Evolutionary conservation across 1,140 invertebrate genomes (phyloP).

Genomic region (Maconellicoccus hirsutus): DNA sequence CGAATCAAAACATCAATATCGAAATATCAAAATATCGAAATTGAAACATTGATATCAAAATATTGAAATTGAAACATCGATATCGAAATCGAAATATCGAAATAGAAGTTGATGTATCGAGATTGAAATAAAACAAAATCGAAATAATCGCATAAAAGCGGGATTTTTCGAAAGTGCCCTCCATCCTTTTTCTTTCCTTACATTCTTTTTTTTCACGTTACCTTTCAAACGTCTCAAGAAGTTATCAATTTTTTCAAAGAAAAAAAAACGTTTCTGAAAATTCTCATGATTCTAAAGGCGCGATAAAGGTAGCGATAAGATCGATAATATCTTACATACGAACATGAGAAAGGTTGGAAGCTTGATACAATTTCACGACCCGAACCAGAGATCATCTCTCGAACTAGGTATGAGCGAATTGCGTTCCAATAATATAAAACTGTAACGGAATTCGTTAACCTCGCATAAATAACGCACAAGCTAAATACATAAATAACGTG

Average conservation of each 20-base stretch:
- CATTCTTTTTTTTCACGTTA: too few species aligned
- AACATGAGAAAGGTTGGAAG: neutral
- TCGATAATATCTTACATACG: neutral
- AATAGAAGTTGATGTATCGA: too few species aligned
- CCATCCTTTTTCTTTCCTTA: too few species aligned
- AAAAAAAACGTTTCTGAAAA: neutral
- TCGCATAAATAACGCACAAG: neutral
- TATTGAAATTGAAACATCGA: too few species aligned
- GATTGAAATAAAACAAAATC: too few species aligned
- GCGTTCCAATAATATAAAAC: neutral
- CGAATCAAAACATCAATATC: too few species aligned
- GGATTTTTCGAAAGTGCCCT: too few species aligned
- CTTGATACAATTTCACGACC: neutral
- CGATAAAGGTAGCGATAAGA: neutral
- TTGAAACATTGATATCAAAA: too few species aligned
- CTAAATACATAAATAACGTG: neutral
- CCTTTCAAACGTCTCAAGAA: too few species aligned
- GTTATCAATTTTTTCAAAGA: neutral
- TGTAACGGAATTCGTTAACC: constrained; percentile 7
- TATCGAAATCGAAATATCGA: too few species aligned
- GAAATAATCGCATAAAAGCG: too few species aligned
- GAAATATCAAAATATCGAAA: too few species aligned
- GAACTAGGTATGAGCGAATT: neutral
- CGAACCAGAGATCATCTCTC: neutral
- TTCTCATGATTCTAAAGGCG: neutral